Percentiles rank a stretch among this genome's conserved stretches.
Conservation (phyloP, 2,113 vertebrate species). For the Acanthochromis polyacanthus region DNA sequence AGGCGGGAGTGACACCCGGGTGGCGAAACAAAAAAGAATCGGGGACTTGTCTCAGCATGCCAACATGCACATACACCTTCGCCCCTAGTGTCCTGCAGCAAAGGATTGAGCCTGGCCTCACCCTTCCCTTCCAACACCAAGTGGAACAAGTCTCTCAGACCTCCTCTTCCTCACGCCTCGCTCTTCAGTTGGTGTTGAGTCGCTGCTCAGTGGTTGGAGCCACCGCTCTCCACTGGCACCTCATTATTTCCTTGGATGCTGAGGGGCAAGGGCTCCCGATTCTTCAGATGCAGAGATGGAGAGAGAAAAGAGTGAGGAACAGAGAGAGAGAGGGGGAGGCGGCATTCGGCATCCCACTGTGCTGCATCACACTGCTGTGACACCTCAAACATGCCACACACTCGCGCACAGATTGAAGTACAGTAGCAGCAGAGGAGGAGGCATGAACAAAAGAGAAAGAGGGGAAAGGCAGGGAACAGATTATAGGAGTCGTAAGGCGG, state of each 20-base stretch:
- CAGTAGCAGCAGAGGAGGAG: conserved; percentile 45
- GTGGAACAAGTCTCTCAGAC: conserved; percentile 44
- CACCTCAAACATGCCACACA: conserved; percentile 58
- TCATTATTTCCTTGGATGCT: conserved; percentile 69
- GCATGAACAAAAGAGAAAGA: conserved; percentile 23
- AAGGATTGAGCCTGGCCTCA: not conserved
- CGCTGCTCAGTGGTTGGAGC: conserved; percentile 10
- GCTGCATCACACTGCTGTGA: conserved; percentile 39
- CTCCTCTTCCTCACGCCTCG: conserved; percentile 6
- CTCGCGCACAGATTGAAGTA: conserved; percentile 52
- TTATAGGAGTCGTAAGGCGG: conserved; percentile 25
- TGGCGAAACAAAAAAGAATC: not conserved
- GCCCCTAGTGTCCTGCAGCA: not conserved
- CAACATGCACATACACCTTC: not conserved
- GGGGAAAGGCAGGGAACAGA: conserved; percentile 34
- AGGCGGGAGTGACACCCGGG: conserved; percentile 10
- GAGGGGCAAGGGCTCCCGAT: conserved; percentile 55
- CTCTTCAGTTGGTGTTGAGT: not conserved
- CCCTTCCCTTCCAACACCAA: not conserved
- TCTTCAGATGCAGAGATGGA: conserved; percentile 53
- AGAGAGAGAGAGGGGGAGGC: conserved; percentile 16
- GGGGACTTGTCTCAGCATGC: not conserved
- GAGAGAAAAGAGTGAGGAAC: conserved; percentile 29
- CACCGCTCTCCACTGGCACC: conserved; percentile 46
- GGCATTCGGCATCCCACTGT: conserved; percentile 45